Conservation (phyloP, 2,888 invertebrate genomes). For the Ochropleura leucogaster region DNA sequence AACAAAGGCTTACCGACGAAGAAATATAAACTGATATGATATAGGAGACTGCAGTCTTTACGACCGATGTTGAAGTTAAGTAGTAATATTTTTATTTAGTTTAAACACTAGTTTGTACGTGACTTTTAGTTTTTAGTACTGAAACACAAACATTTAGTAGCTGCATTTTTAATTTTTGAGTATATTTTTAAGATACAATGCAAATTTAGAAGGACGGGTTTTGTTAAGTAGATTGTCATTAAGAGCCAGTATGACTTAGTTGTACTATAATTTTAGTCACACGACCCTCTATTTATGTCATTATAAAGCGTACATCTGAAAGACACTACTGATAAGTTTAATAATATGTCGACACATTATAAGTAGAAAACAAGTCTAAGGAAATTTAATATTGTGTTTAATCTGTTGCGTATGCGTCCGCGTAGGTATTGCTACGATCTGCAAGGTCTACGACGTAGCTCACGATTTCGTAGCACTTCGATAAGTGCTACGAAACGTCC, state of each 20-base stretch:
- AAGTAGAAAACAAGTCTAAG: too few species aligned
- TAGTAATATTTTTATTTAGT: conserved; percentile 31
- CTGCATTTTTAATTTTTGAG: background rate
- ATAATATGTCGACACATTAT: too few species aligned
- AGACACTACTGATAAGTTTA: too few species aligned
- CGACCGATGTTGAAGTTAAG: conserved; percentile 39
- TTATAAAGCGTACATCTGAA: too few species aligned
- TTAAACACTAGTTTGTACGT: conserved; percentile 19
- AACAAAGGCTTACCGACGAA: conserved; percentile 65
- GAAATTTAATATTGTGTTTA: too few species aligned
- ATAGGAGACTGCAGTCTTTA: conserved; percentile 55
- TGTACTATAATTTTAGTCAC: too few species aligned
- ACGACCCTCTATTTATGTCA: too few species aligned
- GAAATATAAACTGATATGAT: conserved; percentile 64
- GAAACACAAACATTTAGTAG: conserved; percentile 3
- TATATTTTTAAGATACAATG: background rate
- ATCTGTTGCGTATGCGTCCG: too few species aligned
- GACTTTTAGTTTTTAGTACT: conserved; percentile 1
- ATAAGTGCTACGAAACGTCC: too few species aligned
- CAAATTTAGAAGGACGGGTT: background rate
- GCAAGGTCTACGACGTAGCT: too few species aligned
- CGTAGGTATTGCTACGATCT: too few species aligned
- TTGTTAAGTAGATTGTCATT: background rate
- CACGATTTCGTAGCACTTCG: too few species aligned
- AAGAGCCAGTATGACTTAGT: background rate